These are phyloP conservation scores for Mustela nigripes DNA, from an alignment of 2,113 vertebrate species.

Conservation along the genomic window DNA sequence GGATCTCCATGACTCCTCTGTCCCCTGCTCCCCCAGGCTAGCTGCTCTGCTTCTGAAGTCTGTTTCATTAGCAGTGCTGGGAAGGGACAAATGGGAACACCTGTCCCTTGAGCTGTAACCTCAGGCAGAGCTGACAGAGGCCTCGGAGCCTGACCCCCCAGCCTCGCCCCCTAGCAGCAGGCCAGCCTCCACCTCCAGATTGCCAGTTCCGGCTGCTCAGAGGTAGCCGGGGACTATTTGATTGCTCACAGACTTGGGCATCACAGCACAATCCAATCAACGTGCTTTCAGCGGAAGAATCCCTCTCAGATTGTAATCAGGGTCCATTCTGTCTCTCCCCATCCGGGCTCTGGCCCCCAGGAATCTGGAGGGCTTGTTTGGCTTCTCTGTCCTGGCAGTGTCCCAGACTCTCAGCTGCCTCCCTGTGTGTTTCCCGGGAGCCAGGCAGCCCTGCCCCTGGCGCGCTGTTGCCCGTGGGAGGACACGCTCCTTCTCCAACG, in stretches of 20 bases:
- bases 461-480: not conserved
- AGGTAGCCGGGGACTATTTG: slow-evolving; percentile 79
- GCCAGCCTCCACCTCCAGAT: not conserved
- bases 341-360: not conserved
- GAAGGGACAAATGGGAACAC: not conserved
- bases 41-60: not conserved
- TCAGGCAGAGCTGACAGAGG: not conserved
- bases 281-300: slow-evolving; percentile 87
- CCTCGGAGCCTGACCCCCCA: not conserved
- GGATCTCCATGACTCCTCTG: not conserved
- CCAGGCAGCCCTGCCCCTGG: not conserved
- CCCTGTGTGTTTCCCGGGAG: not conserved
- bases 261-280: slow-evolving; percentile 86
- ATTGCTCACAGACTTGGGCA: slow-evolving; percentile 86
- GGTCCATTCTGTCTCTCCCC: slow-evolving; percentile 64
- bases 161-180: not conserved
- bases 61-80: not conserved
- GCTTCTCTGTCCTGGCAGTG: not conserved
- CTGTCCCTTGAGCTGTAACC: not conserved
- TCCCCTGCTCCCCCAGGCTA: not conserved
- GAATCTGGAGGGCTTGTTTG: not conserved
- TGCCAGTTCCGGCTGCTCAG: slow-evolving; percentile 45
- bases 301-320: slow-evolving; percentile 85
- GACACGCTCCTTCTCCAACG: not conserved
- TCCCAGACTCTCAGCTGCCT: not conserved